Percentiles rank a stretch among this genome's conserved stretches.
Conservation (phyloP, 2,888 invertebrate genomes). For the Tenthredo distinguenda region DNA sequence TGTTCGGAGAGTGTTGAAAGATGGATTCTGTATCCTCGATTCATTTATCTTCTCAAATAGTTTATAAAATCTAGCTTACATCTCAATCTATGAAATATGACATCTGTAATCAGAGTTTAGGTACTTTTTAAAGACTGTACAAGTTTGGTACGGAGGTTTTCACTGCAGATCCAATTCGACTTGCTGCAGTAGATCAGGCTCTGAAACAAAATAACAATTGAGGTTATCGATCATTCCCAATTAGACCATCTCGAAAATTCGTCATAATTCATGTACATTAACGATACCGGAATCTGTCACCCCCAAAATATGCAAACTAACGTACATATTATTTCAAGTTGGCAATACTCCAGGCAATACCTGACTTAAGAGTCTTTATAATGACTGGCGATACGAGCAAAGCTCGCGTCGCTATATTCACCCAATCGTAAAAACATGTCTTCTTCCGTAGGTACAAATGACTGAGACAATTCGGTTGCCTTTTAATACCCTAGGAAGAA, state of each 20-base stretch:
- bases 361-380: too few species aligned
- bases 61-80: background rate
- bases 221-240: background rate
- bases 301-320: too few species aligned
- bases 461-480: too few species aligned
- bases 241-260: background rate
- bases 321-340: too few species aligned
- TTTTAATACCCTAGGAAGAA: too few species aligned
- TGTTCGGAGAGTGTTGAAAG: background rate
- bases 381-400: too few species aligned
- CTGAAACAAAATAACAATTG: conserved; percentile 66
- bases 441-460: too few species aligned
- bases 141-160: conserved; percentile 55
- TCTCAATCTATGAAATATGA: conserved; percentile 29
- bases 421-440: too few species aligned
- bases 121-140: conserved; percentile 45
- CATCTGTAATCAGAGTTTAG: conserved; percentile 37
- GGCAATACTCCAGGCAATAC: too few species aligned
- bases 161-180: conserved; percentile 73
- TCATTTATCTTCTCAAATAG: background rate
- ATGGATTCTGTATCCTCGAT: background rate
- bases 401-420: too few species aligned
- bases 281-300: too few species aligned
- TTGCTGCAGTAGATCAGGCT: conserved; percentile 74
- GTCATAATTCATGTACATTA: background rate